phyloP scores from a whole-genome alignment of 1,140 invertebrate genomes.

The Cheumatopsyche charites region DNA sequence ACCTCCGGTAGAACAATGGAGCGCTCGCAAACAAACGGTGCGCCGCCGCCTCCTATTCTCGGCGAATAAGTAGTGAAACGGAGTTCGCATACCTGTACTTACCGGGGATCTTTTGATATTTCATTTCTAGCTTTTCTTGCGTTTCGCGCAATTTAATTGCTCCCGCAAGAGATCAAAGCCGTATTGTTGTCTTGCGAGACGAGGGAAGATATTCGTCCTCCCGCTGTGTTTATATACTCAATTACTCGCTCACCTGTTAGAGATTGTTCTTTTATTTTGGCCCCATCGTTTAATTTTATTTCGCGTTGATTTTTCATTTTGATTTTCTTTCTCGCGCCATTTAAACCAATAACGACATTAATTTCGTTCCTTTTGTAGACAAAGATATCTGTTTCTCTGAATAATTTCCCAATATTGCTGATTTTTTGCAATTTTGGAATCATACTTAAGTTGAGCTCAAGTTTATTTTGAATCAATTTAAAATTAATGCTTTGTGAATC shows the following conservation, averaged over 20 bases:
- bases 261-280: not conserved
- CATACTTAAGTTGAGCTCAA: too few relatives aligned
- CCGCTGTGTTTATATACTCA: slow-evolving; percentile 12
- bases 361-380: not conserved
- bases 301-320: not conserved
- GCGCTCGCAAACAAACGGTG: slow-evolving; percentile 36
- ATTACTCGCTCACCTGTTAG: slow-evolving; percentile 11
- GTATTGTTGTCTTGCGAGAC: slow-evolving; percentile 44
- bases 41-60: slow-evolving; percentile 2
- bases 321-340: not conserved
- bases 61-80: not conserved
- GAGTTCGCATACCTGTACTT: slow-evolving; percentile 19
- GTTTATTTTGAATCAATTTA: too few relatives aligned
- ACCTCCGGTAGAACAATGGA: slow-evolving; percentile 34
- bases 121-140: slow-evolving; percentile 44
- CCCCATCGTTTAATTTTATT: not conserved
- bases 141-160: slow-evolving; percentile 47
- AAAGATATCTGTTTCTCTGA: slow-evolving; percentile 1
- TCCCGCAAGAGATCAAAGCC: slow-evolving; percentile 48
- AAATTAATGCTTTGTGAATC: too few relatives aligned
- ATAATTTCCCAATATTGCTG: not conserved
- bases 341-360: slow-evolving; percentile 28
- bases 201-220: slow-evolving; percentile 18
- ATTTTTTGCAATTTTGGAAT: too few relatives aligned
- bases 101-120: slow-evolving; percentile 44